Evolutionary conservation across 2,797 vertebrate species (phyloP).

Genomic region (Crenichthys baileyi): DNA sequence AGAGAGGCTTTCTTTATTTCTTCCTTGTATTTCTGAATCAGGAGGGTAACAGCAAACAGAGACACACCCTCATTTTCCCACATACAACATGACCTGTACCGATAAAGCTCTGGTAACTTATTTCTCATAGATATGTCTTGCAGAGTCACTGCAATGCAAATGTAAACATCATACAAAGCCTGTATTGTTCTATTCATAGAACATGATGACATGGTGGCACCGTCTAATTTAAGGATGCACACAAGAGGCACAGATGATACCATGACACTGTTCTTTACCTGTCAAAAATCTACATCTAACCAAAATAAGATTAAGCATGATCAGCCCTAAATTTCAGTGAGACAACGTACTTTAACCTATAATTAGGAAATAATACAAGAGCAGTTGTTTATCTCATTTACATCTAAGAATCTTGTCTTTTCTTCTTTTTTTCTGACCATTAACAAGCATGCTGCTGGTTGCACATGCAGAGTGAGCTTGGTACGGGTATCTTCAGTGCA

Average conservation of each 20-base stretch:
- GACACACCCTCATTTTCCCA: slow-evolving; percentile 17
- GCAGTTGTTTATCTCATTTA: neutral
- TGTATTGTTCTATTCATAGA: slow-evolving; percentile 12
- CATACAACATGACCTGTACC: slow-evolving; percentile 6
- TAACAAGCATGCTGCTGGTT: neutral
- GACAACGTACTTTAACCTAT: neutral
- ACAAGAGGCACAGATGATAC: neutral
- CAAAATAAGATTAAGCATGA: neutral
- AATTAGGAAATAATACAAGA: neutral
- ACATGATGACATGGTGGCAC: neutral
- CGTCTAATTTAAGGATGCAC: too few species aligned
- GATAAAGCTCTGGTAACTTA: neutral
- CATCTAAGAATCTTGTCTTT: neutral
- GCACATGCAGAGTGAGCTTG: neutral
- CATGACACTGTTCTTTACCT: neutral
- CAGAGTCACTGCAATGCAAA: slow-evolving; percentile 23
- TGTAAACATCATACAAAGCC: slow-evolving; percentile 32
- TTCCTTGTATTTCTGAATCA: slow-evolving; percentile 2
- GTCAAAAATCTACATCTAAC: neutral
- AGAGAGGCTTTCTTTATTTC: neutral
- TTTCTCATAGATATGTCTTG: slow-evolving; percentile 11
- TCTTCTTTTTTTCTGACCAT: neutral
- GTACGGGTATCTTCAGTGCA: slow-evolving; percentile 20
- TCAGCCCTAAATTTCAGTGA: neutral
- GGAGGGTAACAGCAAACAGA: slow-evolving; percentile 12